These are phyloP conservation scores for Psittacula cyanocephala DNA, from an alignment of 2,113 vertebrate species.

Conservation along the genomic window DNA sequence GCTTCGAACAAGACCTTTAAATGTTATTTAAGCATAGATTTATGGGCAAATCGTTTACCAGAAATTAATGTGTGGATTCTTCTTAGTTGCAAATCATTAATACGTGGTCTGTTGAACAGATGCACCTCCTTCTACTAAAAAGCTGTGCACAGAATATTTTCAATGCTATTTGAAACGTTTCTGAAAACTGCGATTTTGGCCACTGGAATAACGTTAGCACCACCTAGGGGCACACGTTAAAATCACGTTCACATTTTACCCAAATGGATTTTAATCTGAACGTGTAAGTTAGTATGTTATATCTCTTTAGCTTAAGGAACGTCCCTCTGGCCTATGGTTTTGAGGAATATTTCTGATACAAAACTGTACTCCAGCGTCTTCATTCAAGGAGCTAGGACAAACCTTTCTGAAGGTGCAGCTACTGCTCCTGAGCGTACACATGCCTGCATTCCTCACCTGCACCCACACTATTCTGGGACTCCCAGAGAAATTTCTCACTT, in stretches of 20 bases:
- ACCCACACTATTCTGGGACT: neutral
- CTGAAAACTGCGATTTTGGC: neutral
- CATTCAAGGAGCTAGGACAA: neutral
- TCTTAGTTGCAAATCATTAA: neutral
- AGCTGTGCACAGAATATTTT: neutral
- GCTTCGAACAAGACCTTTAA: neutral
- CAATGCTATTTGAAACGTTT: neutral
- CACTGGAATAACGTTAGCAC: slow-evolving; percentile 34
- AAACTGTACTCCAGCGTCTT: neutral
- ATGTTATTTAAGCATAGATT: neutral
- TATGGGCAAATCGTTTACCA: neutral
- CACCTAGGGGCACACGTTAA: slow-evolving; percentile 22
- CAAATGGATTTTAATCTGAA: neutral
- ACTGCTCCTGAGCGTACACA: accelerated
- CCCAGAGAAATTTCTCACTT: neutral
- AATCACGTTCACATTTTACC: neutral
- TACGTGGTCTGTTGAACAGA: neutral
- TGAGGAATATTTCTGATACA: neutral
- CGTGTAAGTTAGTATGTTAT: too few relatives aligned
- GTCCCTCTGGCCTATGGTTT: neutral
- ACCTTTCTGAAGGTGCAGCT: neutral
- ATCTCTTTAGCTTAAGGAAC: neutral
- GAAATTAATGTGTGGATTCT: neutral
- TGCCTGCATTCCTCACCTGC: accelerated
- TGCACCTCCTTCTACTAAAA: neutral